phyloP scores from a whole-genome alignment of 2,113 vertebrate species.

The Eolophus roseicapilla region DNA sequence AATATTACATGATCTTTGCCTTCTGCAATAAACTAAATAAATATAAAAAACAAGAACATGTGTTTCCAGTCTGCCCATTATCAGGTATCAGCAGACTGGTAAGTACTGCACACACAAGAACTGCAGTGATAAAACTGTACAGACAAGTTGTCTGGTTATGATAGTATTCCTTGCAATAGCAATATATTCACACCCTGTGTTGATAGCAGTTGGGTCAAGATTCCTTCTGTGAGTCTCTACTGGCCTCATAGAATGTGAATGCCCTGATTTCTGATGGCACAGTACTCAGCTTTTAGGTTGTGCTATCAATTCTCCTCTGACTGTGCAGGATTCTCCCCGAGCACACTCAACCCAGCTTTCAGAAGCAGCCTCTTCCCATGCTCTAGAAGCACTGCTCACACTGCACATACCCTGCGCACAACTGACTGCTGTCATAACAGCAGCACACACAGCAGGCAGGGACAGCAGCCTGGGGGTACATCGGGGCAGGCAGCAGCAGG shows the following conservation, averaged over 20 bases:
- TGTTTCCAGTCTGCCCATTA: neutral
- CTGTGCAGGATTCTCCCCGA: fast-evolving
- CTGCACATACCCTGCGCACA: neutral
- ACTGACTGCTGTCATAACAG: neutral
- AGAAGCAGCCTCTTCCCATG: fast-evolving
- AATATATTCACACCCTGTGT: neutral
- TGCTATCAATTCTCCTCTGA: neutral
- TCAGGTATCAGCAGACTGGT: neutral
- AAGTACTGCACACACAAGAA: neutral
- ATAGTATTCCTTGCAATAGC: neutral
- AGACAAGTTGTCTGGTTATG: neutral
- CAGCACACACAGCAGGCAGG: neutral
- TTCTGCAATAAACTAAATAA: neutral
- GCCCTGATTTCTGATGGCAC: neutral
- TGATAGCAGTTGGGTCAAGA: neutral
- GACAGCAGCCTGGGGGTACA: fast-evolving
- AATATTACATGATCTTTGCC: neutral
- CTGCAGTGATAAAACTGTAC: neutral
- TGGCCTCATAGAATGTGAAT: neutral
- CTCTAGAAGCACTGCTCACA: neutral
- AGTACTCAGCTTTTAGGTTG: neutral
- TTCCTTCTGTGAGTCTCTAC: neutral
- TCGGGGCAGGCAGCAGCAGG: neutral
- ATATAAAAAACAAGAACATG: neutral
- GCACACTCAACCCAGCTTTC: neutral